Evolutionary conservation across 2,888 invertebrate genomes (phyloP).

Genomic region (Eristalinus sepulchralis): DNA sequence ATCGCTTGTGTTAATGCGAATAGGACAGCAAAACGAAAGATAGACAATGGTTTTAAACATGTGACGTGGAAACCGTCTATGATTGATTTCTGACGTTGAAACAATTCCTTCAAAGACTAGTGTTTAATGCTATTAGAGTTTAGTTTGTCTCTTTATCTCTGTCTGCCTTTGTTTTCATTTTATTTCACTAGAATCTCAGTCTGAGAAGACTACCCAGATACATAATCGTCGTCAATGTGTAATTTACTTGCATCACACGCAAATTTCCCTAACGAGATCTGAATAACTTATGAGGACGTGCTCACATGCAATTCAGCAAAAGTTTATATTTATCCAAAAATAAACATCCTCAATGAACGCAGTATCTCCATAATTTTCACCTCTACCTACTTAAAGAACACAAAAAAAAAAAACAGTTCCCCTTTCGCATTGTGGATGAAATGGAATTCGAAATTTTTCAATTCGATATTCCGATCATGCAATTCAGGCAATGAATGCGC

Average conservation of each 20-base stretch:
- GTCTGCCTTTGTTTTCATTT: not conserved
- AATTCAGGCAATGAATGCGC: conserved; percentile 27
- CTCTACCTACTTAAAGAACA: conserved; percentile 7
- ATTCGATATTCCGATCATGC: conserved; percentile 43
- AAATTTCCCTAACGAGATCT: not conserved
- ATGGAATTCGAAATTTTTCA: not conserved
- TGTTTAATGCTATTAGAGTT: no score
- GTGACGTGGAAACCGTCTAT: no score
- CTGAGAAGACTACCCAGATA: not conserved
- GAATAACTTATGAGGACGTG: not conserved
- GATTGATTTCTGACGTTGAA: no score
- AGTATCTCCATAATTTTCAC: conserved; percentile 51
- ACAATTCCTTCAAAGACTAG: no score
- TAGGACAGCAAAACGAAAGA: no score
- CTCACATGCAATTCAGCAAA: conserved; percentile 8
- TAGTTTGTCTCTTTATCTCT: no score
- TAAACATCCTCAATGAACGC: conserved; percentile 50
- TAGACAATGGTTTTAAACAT: no score
- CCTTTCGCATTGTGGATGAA: not conserved
- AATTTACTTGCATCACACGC: conserved; percentile 6
- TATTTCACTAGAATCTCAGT: not conserved
- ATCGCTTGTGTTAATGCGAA: no score
- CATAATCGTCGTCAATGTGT: not conserved
- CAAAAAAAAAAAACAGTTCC: not conserved
- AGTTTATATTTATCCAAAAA: conserved; percentile 36